Evolutionary conservation across 2,113 vertebrate species (phyloP), one percentile per base, ranked within the genome.

Genomic region (Echinops telfairi): DNA sequence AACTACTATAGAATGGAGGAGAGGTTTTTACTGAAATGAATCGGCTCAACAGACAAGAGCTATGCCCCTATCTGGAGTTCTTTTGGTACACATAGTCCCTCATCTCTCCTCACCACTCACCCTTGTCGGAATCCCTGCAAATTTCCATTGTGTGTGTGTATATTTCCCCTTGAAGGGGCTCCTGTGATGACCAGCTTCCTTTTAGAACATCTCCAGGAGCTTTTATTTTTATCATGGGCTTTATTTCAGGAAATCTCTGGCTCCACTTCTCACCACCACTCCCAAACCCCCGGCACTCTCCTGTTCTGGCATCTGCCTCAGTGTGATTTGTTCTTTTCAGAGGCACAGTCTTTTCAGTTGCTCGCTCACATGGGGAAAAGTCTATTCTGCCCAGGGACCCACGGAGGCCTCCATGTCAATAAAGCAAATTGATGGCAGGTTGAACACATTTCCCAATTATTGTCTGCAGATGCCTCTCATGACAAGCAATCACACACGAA

Each of bases 401-500:
- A 84, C 36, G 0, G 64, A 93, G 71, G n/a, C 60, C 94, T 86
- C 77, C 33, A 38, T 4, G 23, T 86, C 92, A 86, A 71, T 33
- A 73, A 92, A 88, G 75, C 84, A 93, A 80, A 57, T 53, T 71
- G 92, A 84, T 76, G 78, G 82, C 66, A 86, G n/a, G 79, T 89
- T 95, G 87, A 96, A 94, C 86, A 90, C 77, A 68, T 96, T 96
- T 96, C 91, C 90, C 77, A 92, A 0, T 89, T 92, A 95, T 43
- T 92, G 47, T 88, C 92, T 93, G 40, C 77, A 88, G 94, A 90
- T 83, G 73, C 86, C 94, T 88, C 95, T 85, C 89, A 96, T 84
- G 94, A 90, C 83, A 94, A 96, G 92, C 47, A 94, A 64, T 89
- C 92, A 83, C 22, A 73, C 27, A 83, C 87, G 68, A 70, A 85